Percentiles rank a stretch among this genome's conserved stretches.
These are phyloP conservation scores for Bombycilla garrulus DNA, from an alignment of 2,113 vertebrate species.

Conservation along the genomic window DNA sequence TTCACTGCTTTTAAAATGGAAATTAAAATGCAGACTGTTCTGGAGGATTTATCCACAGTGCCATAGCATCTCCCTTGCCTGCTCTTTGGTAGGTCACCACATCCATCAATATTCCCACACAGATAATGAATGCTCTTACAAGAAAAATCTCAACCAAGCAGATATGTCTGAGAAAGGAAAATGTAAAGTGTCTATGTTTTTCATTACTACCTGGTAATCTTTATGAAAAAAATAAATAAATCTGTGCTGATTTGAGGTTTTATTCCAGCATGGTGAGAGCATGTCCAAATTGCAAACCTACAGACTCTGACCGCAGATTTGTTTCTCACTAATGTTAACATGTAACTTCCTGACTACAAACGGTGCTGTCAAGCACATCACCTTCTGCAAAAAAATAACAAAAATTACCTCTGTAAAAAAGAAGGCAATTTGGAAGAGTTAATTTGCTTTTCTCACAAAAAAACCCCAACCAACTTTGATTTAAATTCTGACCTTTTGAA, in stretches of 20 bases:
- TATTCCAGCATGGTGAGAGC: not conserved
- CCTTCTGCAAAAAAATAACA: conserved; percentile 1
- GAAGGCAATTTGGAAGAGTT: not conserved
- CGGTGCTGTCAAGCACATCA: not conserved
- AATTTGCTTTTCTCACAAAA: not conserved
- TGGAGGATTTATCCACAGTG: not conserved
- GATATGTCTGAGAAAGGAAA: not conserved
- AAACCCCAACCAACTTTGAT: not conserved
- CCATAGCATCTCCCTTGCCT: not conserved
- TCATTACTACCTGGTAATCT: not conserved
- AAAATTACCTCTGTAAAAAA: not conserved
- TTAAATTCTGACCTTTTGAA: not conserved
- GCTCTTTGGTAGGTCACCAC: conserved; percentile 41
- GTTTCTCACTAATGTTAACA: not conserved
- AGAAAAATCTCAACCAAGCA: not conserved
- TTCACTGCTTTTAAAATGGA: not conserved
- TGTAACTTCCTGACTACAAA: not conserved
- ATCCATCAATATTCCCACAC: not conserved
- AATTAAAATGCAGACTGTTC: not conserved
- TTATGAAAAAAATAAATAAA: not conserved
- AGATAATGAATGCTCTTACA: not conserved
- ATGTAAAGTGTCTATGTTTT: not conserved
- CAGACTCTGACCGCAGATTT: not conserved
- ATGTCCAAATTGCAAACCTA: not conserved
- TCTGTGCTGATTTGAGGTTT: not conserved